Conservation (phyloP, 2,888 invertebrate genomes). For the Teinopalpus imperialis region DNA sequence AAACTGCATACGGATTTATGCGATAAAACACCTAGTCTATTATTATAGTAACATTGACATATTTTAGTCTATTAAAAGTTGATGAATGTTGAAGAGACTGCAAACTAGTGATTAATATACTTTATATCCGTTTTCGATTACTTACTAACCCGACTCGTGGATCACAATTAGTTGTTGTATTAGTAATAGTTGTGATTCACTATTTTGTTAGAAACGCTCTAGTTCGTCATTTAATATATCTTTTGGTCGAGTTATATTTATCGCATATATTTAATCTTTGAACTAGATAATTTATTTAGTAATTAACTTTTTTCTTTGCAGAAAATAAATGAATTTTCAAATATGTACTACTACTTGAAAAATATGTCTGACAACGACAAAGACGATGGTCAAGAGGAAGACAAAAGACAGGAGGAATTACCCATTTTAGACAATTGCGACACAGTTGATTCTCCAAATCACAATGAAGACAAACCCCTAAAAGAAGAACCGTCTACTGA, state of each 20-base stretch:
- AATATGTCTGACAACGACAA: slow-evolving; percentile 85
- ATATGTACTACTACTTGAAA: slow-evolving; percentile 92
- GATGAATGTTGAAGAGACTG: no score
- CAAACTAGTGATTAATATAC: no score
- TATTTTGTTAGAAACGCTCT: background rate
- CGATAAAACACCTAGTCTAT: no score
- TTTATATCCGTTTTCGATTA: no score
- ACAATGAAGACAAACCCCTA: slow-evolving; percentile 36
- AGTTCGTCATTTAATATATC: no score
- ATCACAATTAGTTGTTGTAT: slow-evolving; percentile 2
- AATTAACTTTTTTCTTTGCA: slow-evolving; percentile 60
- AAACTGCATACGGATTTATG: no score
- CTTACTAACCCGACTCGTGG: no score
- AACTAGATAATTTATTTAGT: slow-evolving; percentile 8
- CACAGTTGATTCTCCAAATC: slow-evolving; percentile 62
- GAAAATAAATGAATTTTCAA: slow-evolving; percentile 94
- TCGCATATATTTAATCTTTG: no score
- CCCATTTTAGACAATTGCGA: slow-evolving; percentile 62
- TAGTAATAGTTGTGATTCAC: slow-evolving; percentile 8
- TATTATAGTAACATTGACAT: no score
- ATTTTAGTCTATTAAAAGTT: no score
- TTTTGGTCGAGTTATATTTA: no score
- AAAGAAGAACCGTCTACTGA: slow-evolving; percentile 46
- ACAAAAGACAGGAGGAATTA: slow-evolving; percentile 55
- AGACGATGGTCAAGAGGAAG: slow-evolving; percentile 71